These are phyloP conservation scores for Drosophila cyrtoloma DNA, from an alignment of 2,888 invertebrate species.

Conservation along the genomic window DNA sequence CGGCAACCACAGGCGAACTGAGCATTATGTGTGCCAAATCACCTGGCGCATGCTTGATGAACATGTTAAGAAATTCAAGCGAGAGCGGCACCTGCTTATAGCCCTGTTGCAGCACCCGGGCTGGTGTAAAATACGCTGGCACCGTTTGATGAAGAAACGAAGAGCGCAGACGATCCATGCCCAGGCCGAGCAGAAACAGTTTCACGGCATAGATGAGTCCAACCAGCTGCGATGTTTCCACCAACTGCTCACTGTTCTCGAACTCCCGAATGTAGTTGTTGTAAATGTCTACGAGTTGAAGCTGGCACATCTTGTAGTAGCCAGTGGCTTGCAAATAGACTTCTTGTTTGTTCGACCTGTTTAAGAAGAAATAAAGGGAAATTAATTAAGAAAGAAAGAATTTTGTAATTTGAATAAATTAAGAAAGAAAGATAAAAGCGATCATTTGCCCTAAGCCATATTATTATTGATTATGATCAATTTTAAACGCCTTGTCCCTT, in stretches of 20 bases:
- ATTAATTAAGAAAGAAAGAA: not conserved
- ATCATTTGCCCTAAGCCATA: not conserved
- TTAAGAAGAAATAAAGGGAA: not conserved
- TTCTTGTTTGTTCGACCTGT: conserved; percentile 83
- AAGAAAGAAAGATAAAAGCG: not conserved
- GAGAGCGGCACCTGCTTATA: conserved; percentile 79
- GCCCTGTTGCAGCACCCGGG: conserved; percentile 68
- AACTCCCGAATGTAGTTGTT: conserved; percentile 78
- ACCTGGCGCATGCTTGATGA: conserved; percentile 79
- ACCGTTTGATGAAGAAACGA: conserved; percentile 81
- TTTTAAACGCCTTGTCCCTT: not conserved
- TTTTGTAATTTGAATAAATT: not conserved
- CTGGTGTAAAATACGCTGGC: conserved; percentile 76
- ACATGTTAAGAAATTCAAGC: conserved; percentile 83
- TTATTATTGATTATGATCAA: not conserved
- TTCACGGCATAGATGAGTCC: conserved; percentile 84
- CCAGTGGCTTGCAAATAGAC: conserved; percentile 84
- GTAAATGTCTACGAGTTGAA: conserved; percentile 80
- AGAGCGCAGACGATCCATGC: conserved; percentile 80
- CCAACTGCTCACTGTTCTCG: conserved; percentile 45
- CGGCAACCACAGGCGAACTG: conserved; percentile 83
- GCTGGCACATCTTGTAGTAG: conserved; percentile 84
- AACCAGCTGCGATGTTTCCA: conserved; percentile 63
- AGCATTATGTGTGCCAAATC: conserved; percentile 83
- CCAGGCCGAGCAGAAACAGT: conserved; percentile 78